Evolutionary conservation across 2,113 vertebrate genomes (phyloP), one percentile per base, ranked within the genome.

Genomic region (Oxygymnocypris stewartii): DNA sequence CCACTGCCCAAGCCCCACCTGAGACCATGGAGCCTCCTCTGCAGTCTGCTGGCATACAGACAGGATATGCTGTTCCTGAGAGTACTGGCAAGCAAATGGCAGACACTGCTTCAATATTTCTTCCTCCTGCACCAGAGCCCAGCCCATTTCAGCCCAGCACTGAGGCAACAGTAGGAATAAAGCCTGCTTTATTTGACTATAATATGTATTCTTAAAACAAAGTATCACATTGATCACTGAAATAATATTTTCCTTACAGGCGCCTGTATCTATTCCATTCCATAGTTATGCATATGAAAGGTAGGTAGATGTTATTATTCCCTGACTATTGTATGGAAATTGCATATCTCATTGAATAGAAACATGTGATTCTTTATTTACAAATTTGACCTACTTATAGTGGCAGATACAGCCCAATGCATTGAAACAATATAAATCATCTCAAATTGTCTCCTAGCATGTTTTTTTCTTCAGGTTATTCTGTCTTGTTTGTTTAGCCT

Each of bases 271-370:
- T 79, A 90, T 93, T 2, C 91, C 94, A 73, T 90, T 96, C 42
- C 96, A 95, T 90, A 96, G 84, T 88, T 93, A 89, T 71, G 76
- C 91, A 75, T 96, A 92, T 35, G 98, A 99, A 95, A 99, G 97
- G 98, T 99, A 92, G 85, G 90, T 82, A 84, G 54, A 35, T 14
- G 14, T 42, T 89, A 25, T 47, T 76, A 23, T 71, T 25, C 59
- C 18, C 35, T 57, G 2, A 47, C 18, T 35, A 42, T 11, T 3
- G 4, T 42, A 23, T n/a, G 20, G 35, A 18, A 74, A n/a, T 42
- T 42, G 18, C 35, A 42, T 75, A 12, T 42, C 4, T 44, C 12
- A 44, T 23, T 47, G 5, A 44, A 25, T 42, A 3, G 42, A 47
- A n/a, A 28, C 28, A 78, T 54, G 47, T 20, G 1, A 14, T 14